These are phyloP conservation scores for Amphibalanus amphitrite DNA, from an alignment of 1,140 invertebrate genomes.

Conservation along the genomic window DNA sequence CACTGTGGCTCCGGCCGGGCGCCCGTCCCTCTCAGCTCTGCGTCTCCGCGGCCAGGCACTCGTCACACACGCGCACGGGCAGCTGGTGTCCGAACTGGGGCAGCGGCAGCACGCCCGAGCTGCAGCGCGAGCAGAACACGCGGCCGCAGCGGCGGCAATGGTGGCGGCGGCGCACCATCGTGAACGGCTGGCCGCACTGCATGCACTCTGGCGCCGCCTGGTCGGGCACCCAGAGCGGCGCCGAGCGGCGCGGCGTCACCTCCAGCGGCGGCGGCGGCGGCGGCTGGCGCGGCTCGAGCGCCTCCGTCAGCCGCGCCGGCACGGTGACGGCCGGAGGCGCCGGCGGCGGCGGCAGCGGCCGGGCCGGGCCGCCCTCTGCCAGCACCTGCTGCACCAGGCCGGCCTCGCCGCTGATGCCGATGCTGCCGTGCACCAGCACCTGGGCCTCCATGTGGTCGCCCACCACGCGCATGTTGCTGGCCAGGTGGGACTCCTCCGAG, in stretches of 20 bases:
- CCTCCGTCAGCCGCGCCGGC: no score
- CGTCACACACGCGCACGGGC: constrained; percentile 84
- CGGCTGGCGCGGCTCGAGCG: no score
- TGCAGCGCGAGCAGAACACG: constrained; percentile 87
- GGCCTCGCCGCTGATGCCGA: neutral
- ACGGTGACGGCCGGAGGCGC: no score
- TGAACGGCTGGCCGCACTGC: constrained; percentile 77
- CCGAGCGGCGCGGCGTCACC: no score
- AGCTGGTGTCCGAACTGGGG: constrained; percentile 79
- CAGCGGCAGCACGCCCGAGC: constrained; percentile 75
- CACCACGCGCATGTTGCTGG: neutral
- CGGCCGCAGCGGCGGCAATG: constrained; percentile 85
- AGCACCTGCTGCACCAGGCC: neutral
- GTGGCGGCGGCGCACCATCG: constrained; percentile 81
- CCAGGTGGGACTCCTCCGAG: neutral
- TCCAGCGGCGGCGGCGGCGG: no score
- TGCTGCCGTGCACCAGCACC: neutral
- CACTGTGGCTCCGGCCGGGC: no score
- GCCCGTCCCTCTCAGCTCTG: no score
- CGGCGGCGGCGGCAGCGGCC: no score
- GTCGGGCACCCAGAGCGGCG: no score
- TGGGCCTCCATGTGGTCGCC: neutral
- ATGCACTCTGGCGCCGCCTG: constrained; percentile 80
- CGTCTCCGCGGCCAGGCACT: constrained; percentile 39
- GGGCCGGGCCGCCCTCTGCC: no score